Conservation (phyloP, 2,797 vertebrate genomes). For the Botia almorhae region DNA sequence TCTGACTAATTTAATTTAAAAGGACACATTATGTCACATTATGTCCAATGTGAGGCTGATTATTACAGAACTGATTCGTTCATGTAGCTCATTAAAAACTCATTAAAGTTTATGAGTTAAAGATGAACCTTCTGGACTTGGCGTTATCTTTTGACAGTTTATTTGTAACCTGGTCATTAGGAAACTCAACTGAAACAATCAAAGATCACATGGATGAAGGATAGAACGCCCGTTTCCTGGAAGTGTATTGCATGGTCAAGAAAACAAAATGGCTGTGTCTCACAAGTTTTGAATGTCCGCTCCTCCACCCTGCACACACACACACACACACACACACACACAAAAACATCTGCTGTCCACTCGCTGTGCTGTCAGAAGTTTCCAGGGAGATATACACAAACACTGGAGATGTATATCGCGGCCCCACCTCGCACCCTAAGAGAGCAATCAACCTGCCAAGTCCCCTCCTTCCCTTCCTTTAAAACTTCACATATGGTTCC, state of each 20-base stretch:
- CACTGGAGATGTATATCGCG: constrained; percentile 29
- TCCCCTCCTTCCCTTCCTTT: not conserved
- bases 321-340: constrained; percentile 22
- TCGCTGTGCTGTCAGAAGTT: constrained; percentile 35
- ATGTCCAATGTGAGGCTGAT: not conserved
- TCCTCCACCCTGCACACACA: constrained; percentile 22
- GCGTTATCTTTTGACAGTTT: not conserved
- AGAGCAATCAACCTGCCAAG: constrained; percentile 42
- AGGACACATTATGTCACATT: too few relatives aligned
- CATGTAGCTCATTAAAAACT: too few relatives aligned
- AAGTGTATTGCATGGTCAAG: constrained; percentile 10
- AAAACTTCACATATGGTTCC: constrained; percentile 38
- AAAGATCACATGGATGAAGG: constrained; percentile 16
- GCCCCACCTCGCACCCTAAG: constrained; percentile 29
- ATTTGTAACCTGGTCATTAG: constrained; percentile 1
- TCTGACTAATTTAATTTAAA: not conserved
- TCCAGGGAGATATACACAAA: constrained; percentile 45
- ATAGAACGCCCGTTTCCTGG: constrained; percentile 22
- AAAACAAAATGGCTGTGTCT: constrained; percentile 32
- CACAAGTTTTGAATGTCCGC: constrained; percentile 35
- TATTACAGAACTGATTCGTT: not conserved
- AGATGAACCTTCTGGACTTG: constrained; percentile 5
- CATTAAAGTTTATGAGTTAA: not conserved
- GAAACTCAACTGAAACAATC: not conserved
- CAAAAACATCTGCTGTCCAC: constrained; percentile 36